Evolutionary conservation across 2,797 vertebrate genomes (phyloP).

Genomic region (Mormyrops boulengeri): DNA sequence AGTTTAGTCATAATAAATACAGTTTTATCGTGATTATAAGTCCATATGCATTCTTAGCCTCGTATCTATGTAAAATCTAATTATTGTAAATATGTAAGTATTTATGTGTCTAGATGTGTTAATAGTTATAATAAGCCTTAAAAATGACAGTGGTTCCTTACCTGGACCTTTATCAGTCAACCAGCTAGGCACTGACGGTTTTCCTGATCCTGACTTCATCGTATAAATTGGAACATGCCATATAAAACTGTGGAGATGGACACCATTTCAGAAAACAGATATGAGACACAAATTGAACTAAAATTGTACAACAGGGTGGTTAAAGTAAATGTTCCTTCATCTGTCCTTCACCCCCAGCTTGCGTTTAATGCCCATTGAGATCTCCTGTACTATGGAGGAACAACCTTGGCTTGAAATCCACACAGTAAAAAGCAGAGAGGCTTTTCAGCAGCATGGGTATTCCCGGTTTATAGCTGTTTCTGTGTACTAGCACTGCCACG

Average conservation of each 20-base stretch:
- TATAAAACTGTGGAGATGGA: conserved; percentile 52
- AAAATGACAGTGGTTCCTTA: conserved; percentile 30
- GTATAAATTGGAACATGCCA: conserved; percentile 68
- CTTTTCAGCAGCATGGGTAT: neutral
- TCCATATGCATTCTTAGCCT: neutral
- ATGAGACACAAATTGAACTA: neutral
- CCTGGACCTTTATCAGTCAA: conserved; percentile 26
- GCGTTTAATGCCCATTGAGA: neutral
- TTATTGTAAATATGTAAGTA: neutral
- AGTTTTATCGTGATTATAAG: neutral
- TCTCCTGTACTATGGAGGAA: neutral
- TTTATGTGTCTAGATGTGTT: neutral
- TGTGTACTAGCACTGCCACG: neutral
- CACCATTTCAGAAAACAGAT: neutral
- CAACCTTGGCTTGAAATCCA: neutral
- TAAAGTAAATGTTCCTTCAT: neutral
- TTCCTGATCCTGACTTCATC: conserved; percentile 24
- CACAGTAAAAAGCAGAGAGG: neutral
- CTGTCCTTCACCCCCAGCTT: neutral
- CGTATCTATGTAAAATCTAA: neutral
- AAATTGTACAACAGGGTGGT: neutral
- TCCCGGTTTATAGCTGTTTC: neutral
- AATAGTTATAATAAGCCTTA: neutral
- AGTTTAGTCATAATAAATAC: neutral
- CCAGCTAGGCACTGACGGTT: too few species aligned